Evolutionary conservation across 2,797 vertebrate genomes (phyloP).

Genomic region (Pseudomugil tenellus): DNA sequence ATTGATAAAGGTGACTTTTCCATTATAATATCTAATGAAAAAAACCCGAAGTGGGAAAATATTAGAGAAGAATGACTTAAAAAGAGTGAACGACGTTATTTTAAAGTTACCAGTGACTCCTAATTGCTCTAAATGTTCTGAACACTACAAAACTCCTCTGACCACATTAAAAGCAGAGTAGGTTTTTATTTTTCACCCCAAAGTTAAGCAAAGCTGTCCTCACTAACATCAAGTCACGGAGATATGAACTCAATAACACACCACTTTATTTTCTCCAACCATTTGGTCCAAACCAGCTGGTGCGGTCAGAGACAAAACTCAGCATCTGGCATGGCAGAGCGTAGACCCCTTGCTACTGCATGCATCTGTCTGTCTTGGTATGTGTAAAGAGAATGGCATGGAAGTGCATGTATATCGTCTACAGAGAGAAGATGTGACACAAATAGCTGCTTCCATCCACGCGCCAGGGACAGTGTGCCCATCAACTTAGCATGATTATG

Average conservation of each 20-base stretch:
- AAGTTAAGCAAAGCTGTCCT: slow-evolving; percentile 10
- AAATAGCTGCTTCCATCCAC: slow-evolving; percentile 60
- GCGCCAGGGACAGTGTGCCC: slow-evolving; percentile 55
- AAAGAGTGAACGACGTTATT: slow-evolving; percentile 12
- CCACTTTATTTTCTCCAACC: slow-evolving; percentile 49
- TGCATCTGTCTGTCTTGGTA: slow-evolving; percentile 34
- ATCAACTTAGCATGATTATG: slow-evolving; percentile 70
- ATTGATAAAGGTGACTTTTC: slow-evolving; percentile 20
- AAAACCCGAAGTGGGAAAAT: slow-evolving; percentile 31
- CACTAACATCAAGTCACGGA: slow-evolving; percentile 26
- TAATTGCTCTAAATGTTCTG: slow-evolving; percentile 30
- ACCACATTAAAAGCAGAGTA: slow-evolving; percentile 26
- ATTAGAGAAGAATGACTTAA: slow-evolving; percentile 21
- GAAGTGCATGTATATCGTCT: slow-evolving; percentile 24
- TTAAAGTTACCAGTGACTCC: slow-evolving; percentile 1
- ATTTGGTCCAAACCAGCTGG: slow-evolving; percentile 58
- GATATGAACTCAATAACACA: slow-evolving; percentile 43
- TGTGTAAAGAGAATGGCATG: slow-evolving; percentile 31
- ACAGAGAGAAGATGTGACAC: slow-evolving; percentile 52
- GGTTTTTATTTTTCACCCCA: slow-evolving; percentile 8
- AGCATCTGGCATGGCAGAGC: slow-evolving; percentile 61
- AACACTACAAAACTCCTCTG: slow-evolving; percentile 25
- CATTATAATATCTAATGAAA: slow-evolving; percentile 18
- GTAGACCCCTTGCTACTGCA: slow-evolving; percentile 14
- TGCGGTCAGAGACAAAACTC: slow-evolving; percentile 56